phyloP scores from a whole-genome alignment of 2,113 vertebrate genomes.

The Vimba vimba region DNA sequence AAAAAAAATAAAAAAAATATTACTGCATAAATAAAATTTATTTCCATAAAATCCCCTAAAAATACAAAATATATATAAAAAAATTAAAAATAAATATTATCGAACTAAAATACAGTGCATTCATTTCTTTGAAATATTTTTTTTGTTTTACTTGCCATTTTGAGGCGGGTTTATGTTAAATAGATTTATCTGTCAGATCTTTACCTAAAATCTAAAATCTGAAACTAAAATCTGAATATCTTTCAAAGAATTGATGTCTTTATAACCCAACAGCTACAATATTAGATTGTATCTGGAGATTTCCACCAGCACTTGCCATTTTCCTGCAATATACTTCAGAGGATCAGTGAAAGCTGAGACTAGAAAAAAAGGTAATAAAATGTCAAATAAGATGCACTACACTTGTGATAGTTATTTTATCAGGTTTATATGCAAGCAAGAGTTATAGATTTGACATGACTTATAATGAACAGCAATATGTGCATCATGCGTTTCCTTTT shows the following conservation, averaged over 20 bases:
- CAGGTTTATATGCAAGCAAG: too few species aligned
- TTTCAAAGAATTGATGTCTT: not conserved
- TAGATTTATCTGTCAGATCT: not conserved
- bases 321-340: not conserved
- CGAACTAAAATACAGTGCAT: too few species aligned
- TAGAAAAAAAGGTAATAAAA: too few species aligned
- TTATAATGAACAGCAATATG: not conserved
- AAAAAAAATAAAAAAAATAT: too few species aligned
- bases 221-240: not conserved
- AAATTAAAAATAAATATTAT: too few species aligned
- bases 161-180: not conserved
- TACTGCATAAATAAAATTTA: too few species aligned
- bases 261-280: not conserved
- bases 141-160: not conserved
- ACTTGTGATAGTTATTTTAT: too few species aligned
- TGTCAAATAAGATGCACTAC: too few species aligned
- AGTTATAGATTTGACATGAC: not conserved
- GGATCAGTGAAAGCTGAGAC: not conserved
- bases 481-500: constrained; percentile 3
- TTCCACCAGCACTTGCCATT: not conserved
- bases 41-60: too few species aligned
- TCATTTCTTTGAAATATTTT: too few species aligned
- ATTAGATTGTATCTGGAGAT: not conserved
- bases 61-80: too few species aligned
- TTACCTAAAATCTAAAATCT: not conserved